Evolutionary conservation across 1,140 invertebrate species (phyloP).

Genomic region (Odontomachus brunneus): DNA sequence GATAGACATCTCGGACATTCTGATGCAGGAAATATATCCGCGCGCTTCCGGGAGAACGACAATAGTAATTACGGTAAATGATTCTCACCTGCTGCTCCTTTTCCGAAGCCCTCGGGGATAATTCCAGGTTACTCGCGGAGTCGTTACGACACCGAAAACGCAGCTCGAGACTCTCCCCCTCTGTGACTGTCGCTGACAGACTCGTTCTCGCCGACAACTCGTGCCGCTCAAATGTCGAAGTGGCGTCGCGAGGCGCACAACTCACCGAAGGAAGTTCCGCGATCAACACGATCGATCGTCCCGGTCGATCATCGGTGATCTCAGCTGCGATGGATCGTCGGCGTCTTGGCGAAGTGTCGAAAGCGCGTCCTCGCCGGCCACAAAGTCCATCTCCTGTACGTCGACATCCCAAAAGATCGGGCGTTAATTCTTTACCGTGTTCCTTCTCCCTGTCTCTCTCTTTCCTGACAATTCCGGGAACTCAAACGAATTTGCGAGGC

Average conservation of each 20-base stretch:
- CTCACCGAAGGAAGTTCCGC: slow-evolving; percentile 2
- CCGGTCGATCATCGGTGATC: slow-evolving; percentile 58
- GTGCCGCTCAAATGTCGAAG: not conserved
- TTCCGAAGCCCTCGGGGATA: slow-evolving; percentile 20
- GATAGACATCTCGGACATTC: not conserved
- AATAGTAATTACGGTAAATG: not conserved
- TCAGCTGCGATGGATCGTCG: slow-evolving; percentile 53
- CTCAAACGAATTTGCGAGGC: not conserved
- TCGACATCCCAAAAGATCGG: slow-evolving; percentile 65
- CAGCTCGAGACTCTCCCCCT: not conserved
- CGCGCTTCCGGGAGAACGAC: not conserved
- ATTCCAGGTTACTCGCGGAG: slow-evolving; percentile 4
- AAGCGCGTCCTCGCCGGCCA: slow-evolving; percentile 70
- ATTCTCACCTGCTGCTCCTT: slow-evolving; percentile 41
- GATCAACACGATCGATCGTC: slow-evolving; percentile 40
- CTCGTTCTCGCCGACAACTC: not conserved
- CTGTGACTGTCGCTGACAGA: slow-evolving; percentile 7
- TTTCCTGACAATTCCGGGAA: not conserved
- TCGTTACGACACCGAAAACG: not conserved
- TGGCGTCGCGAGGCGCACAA: not conserved
- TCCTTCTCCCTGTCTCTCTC: not conserved
- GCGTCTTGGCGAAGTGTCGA: slow-evolving; percentile 38
- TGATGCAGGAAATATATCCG: not conserved
- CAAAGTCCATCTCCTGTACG: slow-evolving; percentile 61
- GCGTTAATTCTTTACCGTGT: not conserved